Conservation (phyloP, 2,888 invertebrate genomes). For the Andrena bicolor region DNA sequence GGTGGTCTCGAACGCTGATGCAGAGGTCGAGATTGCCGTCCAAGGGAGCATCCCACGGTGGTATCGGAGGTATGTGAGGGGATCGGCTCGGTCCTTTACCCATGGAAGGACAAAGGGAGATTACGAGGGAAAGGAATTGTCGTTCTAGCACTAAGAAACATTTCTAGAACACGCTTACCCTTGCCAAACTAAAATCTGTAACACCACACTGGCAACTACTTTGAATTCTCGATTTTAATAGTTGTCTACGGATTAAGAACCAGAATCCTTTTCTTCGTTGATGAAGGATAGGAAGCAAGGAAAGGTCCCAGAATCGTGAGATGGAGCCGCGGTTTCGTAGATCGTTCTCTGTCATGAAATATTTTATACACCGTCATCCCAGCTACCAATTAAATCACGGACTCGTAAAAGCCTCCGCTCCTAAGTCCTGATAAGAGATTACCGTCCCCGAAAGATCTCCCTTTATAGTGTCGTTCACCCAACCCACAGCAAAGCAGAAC, state of each 20-base stretch:
- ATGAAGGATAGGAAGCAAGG: too few species aligned
- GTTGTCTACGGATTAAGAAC: too few species aligned
- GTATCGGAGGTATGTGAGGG: neutral
- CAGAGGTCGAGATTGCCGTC: constrained; percentile 18
- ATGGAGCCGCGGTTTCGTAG: neutral
- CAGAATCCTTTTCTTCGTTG: too few species aligned
- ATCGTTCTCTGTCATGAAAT: neutral
- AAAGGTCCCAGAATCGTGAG: neutral
- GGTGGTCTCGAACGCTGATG: constrained; percentile 36
- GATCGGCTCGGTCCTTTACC: neutral
- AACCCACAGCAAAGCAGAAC: constrained; percentile 2
- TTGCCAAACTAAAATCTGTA: too few species aligned
- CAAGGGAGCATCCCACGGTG: constrained; percentile 1
- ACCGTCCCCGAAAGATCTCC: constrained; percentile 55
- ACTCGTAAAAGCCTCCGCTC: constrained; percentile 10
- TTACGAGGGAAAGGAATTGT: too few species aligned
- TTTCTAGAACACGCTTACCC: too few species aligned
- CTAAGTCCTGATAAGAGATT: constrained; percentile 36
- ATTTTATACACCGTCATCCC: neutral
- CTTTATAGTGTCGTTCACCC: constrained; percentile 63
- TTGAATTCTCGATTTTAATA: too few species aligned
- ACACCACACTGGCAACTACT: too few species aligned
- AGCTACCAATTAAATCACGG: constrained; percentile 15
- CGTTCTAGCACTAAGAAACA: too few species aligned
- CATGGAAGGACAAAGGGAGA: too few species aligned